Conservation (phyloP, 2,113 vertebrate genomes). For the Polyodon spathula region DNA sequence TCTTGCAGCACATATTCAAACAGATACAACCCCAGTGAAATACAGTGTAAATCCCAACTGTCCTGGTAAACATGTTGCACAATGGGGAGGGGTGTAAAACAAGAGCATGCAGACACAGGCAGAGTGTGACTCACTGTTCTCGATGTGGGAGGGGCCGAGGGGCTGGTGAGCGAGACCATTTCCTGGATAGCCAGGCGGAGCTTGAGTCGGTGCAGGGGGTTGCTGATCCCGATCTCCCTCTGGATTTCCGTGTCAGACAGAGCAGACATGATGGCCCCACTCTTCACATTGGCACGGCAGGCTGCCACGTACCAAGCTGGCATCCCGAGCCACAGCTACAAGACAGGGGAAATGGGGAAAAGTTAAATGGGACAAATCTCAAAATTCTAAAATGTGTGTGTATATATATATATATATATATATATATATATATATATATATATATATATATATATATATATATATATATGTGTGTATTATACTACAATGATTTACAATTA, state of each 20-base stretch:
- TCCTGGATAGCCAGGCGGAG: conserved; percentile 94
- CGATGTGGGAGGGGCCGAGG: conserved; percentile 91
- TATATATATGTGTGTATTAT: too few species aligned
- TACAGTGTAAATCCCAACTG: too few species aligned
- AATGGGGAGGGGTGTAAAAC: too few species aligned
- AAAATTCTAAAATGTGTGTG: too few species aligned
- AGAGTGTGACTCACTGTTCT: conserved; percentile 79
- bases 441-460: too few species aligned
- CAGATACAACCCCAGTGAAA: too few species aligned
- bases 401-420: too few species aligned
- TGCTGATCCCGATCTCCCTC: conserved; percentile 96
- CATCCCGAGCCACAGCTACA: conserved; percentile 93
- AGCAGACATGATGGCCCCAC: conserved; percentile 96
- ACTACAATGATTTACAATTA: too few species aligned
- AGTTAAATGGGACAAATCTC: not conserved
- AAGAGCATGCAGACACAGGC: too few species aligned
- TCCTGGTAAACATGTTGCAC: too few species aligned
- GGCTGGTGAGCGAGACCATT: conserved; percentile 96
- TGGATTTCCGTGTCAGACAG: conserved; percentile 96
- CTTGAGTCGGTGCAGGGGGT: conserved; percentile 90
- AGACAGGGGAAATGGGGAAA: not conserved
- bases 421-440: too few species aligned
- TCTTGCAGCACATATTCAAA: too few species aligned
- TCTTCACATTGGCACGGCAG: conserved; percentile 94
- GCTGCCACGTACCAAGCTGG: conserved; percentile 97